Base-by-base conservation (phyloP, 2,113 vertebrate species). In the Herpailurus yagouaroundi region DNA sequence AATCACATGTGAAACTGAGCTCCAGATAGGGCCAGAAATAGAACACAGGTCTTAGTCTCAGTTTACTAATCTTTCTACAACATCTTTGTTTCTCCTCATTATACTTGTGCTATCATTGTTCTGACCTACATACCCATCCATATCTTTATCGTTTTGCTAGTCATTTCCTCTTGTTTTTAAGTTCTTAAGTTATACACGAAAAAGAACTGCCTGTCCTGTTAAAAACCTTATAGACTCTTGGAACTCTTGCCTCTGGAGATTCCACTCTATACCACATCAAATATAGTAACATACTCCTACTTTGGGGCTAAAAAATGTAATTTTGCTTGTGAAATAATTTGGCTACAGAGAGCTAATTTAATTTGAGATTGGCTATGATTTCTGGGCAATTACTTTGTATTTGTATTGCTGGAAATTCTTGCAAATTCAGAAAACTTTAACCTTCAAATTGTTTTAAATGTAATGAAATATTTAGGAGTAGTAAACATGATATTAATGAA, bases 401-500 rank as follows among this genome's bases (percentile, higher is more conserved):
- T 97, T 84, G 33, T n/a, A 77, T 77, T 60, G 77, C 29, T 82
- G 71, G 94, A 96, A 96, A 88, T 82, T 95, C 88, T 91, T 88
- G 15, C 88, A 79, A 97, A 92, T 94, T 92, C 74, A 91, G 93
- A 97, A 95, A 97, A 96, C 82, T 74, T 74, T 84, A 95, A 92
- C 80, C 94, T 97, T 86, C 71, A 96, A 97, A 88, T 97, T 96
- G 86, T 92, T 96, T 89, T 95, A 94, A 94, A 64, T 93, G 69
- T 94, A 94, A 93, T 97, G 84, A 98, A 97, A 98, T 97, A 96
- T 97, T 98, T 97, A 96, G 91, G 71, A 94, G 71, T 88, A 33
- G 66, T 85, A 97, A 92, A 96, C 50, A 93, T 66, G 77, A 77
- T 74, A 91, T 92, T 96, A 97, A 95, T 92, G 48, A 94, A 95